Percentiles rank a stretch among this genome's conserved stretches.
Conservation (phyloP, 2,888 invertebrate genomes). For the Frankliniella intonsa region DNA sequence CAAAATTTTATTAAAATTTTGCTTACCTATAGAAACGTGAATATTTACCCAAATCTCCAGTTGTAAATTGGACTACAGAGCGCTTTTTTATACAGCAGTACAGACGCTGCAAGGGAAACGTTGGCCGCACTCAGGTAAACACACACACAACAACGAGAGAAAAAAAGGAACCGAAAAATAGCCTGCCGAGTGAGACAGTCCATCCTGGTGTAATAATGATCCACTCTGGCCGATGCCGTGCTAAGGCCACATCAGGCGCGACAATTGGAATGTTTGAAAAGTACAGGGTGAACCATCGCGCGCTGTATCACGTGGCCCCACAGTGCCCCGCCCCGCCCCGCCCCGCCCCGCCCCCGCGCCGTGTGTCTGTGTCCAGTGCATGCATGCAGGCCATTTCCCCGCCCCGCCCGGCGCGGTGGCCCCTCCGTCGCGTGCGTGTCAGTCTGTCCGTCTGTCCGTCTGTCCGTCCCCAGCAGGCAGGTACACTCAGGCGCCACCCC, state of each 20-base stretch:
- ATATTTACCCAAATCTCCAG: too few relatives aligned
- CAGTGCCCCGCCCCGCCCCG: neutral
- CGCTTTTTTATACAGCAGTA: too few relatives aligned
- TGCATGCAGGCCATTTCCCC: slow-evolving; percentile 6
- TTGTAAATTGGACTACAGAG: too few relatives aligned
- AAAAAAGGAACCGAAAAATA: too few relatives aligned
- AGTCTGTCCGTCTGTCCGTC: neutral
- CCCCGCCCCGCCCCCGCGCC: neutral
- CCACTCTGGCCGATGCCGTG: neutral
- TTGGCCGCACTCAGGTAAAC: too few relatives aligned
- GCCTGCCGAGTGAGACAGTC: too few relatives aligned
- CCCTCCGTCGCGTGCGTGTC: neutral
- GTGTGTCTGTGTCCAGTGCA: slow-evolving; percentile 8
- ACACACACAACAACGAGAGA: too few relatives aligned
- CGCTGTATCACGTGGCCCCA: neutral
- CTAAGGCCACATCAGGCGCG: slow-evolving; percentile 1
- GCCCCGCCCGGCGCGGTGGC: neutral
- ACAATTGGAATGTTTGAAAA: slow-evolving; percentile 18
- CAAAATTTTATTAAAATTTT: too few relatives aligned
- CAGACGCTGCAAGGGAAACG: too few relatives aligned
- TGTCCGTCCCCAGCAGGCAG: neutral
- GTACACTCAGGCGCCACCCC: neutral
- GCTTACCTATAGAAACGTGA: too few relatives aligned
- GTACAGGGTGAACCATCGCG: neutral
- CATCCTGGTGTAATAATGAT: too few relatives aligned